phyloP scores from a whole-genome alignment of 2,113 vertebrate genomes.

The Chionis minor region DNA sequence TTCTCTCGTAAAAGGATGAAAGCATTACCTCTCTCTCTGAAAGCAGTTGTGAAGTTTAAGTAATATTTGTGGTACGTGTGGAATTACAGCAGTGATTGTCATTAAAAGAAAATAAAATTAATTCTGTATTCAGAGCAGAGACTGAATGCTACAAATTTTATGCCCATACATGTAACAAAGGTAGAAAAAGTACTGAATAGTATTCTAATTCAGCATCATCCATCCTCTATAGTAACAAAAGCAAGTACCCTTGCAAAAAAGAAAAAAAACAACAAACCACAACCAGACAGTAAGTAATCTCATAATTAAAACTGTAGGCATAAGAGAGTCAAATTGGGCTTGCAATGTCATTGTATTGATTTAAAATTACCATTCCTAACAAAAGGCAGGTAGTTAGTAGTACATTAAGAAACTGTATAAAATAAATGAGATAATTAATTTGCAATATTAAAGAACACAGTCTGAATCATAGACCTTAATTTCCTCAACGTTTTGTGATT shows the following conservation, averaged over 20 bases:
- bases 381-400: neutral
- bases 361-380: neutral
- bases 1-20: neutral
- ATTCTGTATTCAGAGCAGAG: neutral
- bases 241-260: neutral
- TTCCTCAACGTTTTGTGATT: neutral
- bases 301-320: neutral
- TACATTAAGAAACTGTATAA: neutral
- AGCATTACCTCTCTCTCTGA: neutral
- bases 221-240: neutral
- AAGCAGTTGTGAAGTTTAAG: neutral
- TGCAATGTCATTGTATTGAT: neutral
- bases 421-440: neutral
- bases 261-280: accelerated
- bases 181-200: neutral
- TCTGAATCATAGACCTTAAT: neutral
- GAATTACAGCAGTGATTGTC: neutral
- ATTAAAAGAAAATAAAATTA: neutral
- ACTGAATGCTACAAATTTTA: neutral
- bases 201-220: neutral
- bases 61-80: neutral
- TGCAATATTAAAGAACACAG: neutral
- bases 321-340: neutral
- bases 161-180: neutral
- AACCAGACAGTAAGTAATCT: neutral